Evolutionary conservation across 2,888 invertebrate genomes (phyloP), one percentile per base, ranked within the genome.

Genomic region (Drosophila quinaria): DNA sequence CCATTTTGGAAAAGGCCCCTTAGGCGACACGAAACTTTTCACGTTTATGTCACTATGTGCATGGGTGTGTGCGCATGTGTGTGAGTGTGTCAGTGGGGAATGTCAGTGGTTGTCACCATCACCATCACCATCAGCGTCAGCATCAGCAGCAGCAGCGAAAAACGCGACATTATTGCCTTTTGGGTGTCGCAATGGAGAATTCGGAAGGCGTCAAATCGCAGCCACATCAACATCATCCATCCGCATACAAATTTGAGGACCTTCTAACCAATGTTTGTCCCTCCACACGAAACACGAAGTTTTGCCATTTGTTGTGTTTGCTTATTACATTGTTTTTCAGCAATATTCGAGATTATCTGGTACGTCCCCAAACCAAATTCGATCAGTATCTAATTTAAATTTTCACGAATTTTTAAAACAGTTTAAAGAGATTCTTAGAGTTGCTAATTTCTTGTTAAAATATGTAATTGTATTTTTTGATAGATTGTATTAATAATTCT

Each of bases 91-190:
- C 51, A 60, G 49, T 62, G 49, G 47, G 64, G 55, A 80, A 78
- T 88, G 86, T 86, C 84, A 81, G 75, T 76, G 81, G 75, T 70
- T 87, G 87, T 87, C 89, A 82, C 79, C 79, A 80, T 82, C 82
- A 84, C 72, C 80, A 85, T 87, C 89, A 82, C 79, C 79, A 80
- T 82, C 82, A 84, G 74, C 80, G 73, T 71, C 70, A 81, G 51
- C 65, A 42, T 56, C 68, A 50, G 60, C 66, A 42, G 51, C 68
- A 50, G 60, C 66, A 63, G 55, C 78, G 64, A 65, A 70, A 77
- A 67, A 65, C 64, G 63, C 79, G 61, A 56, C 73, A 70, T 87
- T 84, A 84, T 84, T 84, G 84, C 86, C 88, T 87, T 87, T 87
- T 81, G 71, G 64, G 78, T 72, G 73, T 70, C 70, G 67, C 72